Conservation (phyloP, 2,113 vertebrate genomes). For the Ptilonorhynchus violaceus region DNA sequence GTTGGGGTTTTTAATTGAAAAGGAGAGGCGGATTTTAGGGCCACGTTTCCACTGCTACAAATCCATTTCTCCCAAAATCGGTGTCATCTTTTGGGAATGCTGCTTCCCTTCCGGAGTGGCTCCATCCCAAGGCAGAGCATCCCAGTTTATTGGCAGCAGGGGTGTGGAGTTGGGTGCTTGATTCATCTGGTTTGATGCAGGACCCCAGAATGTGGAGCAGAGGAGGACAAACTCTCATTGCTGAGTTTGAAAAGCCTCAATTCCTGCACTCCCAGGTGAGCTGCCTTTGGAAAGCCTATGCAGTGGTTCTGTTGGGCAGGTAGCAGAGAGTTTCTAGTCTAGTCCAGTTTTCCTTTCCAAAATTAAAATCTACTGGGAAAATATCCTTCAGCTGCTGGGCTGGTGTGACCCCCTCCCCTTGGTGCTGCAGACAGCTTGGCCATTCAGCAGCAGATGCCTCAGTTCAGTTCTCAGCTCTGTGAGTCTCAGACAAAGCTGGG, state of each 20-base stretch:
- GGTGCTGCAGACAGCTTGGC: not conserved
- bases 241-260: not conserved
- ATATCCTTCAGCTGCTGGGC: not conserved
- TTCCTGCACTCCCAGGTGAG: not conserved
- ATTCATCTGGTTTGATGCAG: not conserved
- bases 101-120: not conserved
- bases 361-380: not conserved
- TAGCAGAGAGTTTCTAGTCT: not conserved
- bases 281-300: not conserved
- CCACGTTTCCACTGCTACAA: not conserved
- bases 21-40: not conserved
- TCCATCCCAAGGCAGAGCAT: not conserved
- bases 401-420: not conserved
- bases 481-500: not conserved
- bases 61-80: not conserved
- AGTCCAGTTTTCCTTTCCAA: not conserved
- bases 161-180: not conserved
- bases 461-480: not conserved
- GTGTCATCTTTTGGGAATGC: not conserved
- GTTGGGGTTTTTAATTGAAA: not conserved
- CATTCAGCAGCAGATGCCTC: rapidly evolving
- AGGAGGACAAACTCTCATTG: not conserved
- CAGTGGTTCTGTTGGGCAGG: not conserved
- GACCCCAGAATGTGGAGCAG: not conserved
- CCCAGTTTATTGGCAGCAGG: not conserved